phyloP scores from a whole-genome alignment of 2,113 vertebrate genomes.

The Sphyrna mokarran region DNA sequence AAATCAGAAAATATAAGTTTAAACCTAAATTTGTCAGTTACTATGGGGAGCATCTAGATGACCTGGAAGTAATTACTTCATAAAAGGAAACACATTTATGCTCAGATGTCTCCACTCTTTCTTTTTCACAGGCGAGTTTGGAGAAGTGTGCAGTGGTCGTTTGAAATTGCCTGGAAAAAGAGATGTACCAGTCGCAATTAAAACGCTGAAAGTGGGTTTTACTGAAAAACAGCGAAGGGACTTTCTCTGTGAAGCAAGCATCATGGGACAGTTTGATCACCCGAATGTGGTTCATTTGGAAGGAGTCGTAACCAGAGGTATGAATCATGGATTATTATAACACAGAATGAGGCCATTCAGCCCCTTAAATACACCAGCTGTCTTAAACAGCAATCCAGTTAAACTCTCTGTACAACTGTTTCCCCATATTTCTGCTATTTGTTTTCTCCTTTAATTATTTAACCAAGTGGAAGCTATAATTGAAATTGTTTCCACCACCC shows the following conservation, averaged over 20 bases:
- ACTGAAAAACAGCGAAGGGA: conserved; percentile 94
- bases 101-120: neutral
- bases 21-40: neutral
- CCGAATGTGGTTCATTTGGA: conserved; percentile 95
- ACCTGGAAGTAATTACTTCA: neutral
- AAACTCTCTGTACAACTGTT: neutral
- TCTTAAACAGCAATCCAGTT: neutral
- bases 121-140: conserved; percentile 78
- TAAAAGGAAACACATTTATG: neutral
- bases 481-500: neutral
- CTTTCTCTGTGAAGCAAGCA: conserved; percentile 95
- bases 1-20: neutral
- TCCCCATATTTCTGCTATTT: neutral
- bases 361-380: neutral
- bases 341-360: neutral
- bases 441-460: neutral
- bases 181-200: conserved; percentile 88
- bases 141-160: conserved; percentile 93
- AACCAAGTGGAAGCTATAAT: neutral
- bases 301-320: conserved; percentile 94
- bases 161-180: conserved; percentile 91
- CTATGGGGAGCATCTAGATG: neutral
- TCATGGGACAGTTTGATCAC: conserved; percentile 97
- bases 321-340: conserved; percentile 36
- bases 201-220: conserved; percentile 93